Conservation (phyloP, 1,140 invertebrate species). For the Sinella curviseta region DNA sequence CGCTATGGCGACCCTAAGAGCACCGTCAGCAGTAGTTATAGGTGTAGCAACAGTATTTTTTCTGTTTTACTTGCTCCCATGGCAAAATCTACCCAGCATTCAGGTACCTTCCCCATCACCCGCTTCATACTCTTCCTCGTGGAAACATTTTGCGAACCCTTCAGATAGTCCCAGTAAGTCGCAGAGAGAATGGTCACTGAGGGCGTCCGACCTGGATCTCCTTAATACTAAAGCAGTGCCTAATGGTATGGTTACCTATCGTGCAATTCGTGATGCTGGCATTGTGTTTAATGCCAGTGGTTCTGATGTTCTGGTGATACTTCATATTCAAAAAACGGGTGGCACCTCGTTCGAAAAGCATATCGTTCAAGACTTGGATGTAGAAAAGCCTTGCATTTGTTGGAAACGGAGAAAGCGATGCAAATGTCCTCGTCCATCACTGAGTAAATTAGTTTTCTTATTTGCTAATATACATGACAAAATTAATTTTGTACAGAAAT, state of each 20-base stretch:
- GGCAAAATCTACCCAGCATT: conserved; percentile 45
- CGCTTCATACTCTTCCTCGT: not conserved
- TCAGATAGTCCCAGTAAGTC: conserved; percentile 8
- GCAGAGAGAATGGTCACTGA: not conserved
- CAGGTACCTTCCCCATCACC: conserved; percentile 38
- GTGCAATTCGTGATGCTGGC: conserved; percentile 36
- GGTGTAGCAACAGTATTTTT: conserved; percentile 41
- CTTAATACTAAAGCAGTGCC: conserved; percentile 21
- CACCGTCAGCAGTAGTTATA: conserved; percentile 39
- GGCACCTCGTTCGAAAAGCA: conserved; percentile 93
- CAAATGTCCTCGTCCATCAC: conserved; percentile 81
- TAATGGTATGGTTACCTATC: conserved; percentile 43
- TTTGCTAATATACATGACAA: not conserved
- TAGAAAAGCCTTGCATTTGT: conserved; percentile 83
- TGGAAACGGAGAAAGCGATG: conserved; percentile 82
- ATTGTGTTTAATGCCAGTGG: conserved; percentile 44
- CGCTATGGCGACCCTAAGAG: conserved; percentile 26
- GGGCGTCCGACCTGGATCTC: not conserved
- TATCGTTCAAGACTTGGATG: conserved; percentile 87
- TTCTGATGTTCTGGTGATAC: conserved; percentile 91
- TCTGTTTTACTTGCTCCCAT: conserved; percentile 47
- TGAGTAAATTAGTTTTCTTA: not conserved
- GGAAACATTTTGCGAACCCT: not conserved
- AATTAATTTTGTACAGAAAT: too few relatives aligned
- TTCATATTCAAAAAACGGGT: conserved; percentile 96